These are phyloP conservation scores for Synergus umbraculus DNA, from an alignment of 2,888 invertebrate genomes.

Conservation along the genomic window DNA sequence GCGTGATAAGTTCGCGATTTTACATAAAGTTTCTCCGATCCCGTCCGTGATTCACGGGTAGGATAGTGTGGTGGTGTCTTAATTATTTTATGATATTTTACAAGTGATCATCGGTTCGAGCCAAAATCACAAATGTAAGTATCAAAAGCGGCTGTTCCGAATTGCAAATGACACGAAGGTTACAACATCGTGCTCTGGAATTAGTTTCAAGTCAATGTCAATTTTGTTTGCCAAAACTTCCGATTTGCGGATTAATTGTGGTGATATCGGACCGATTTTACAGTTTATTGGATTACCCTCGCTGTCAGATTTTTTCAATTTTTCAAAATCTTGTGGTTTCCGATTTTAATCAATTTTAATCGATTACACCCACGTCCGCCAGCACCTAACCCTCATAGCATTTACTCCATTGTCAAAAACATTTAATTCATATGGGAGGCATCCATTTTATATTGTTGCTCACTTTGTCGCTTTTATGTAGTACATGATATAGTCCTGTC, in stretches of 20 bases:
- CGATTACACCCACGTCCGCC: slow-evolving; percentile 41
- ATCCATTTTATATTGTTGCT: slow-evolving; percentile 39
- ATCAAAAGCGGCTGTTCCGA: slow-evolving; percentile 35
- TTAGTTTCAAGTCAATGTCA: slow-evolving; percentile 62
- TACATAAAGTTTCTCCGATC: slow-evolving; percentile 3
- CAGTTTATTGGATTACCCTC: not conserved
- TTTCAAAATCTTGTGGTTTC: not conserved
- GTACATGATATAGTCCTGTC: not conserved
- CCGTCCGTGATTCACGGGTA: slow-evolving; percentile 34
- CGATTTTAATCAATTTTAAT: slow-evolving; percentile 41
- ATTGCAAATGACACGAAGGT: slow-evolving; percentile 41
- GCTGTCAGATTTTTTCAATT: not conserved
- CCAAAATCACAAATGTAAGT: slow-evolving; percentile 69
- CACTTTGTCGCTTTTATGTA: not conserved
- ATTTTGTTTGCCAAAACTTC: slow-evolving; percentile 63
- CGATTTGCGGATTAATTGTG: slow-evolving; percentile 49
- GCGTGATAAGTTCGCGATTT: slow-evolving; percentile 13
- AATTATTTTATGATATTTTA: slow-evolving; percentile 67
- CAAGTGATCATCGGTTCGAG: slow-evolving; percentile 64
- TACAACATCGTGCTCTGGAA: slow-evolving; percentile 50
- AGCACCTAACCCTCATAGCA: slow-evolving; percentile 55
- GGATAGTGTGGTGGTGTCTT: slow-evolving; percentile 21
- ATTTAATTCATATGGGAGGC: slow-evolving; percentile 39
- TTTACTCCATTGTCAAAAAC: slow-evolving; percentile 41
- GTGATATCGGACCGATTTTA: not conserved